phyloP scores from a whole-genome alignment of 2,797 vertebrate species.

The Eurystomus glaucurus region DNA sequence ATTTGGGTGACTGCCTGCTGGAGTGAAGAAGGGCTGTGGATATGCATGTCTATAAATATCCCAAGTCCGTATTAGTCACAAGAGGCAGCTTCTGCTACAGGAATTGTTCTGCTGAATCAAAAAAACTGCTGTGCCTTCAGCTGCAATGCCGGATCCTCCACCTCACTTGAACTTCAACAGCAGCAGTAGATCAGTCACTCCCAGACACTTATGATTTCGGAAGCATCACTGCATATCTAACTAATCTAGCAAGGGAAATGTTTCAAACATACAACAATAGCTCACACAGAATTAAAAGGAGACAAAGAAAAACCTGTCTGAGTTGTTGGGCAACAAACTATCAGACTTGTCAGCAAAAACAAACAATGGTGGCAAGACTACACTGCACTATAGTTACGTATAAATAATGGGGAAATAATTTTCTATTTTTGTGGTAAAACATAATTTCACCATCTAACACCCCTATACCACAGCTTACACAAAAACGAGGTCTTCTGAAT shows the following conservation, averaged over 20 bases:
- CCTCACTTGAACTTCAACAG: constrained; percentile 55
- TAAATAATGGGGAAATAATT: constrained; percentile 62
- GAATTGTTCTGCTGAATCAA: constrained; percentile 73
- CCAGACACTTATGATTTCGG: constrained; percentile 21
- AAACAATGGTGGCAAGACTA: constrained; percentile 63
- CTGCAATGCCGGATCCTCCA: constrained; percentile 40
- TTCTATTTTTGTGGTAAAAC: constrained; percentile 66
- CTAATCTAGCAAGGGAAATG: constrained; percentile 35
- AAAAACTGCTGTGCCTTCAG: constrained; percentile 47
- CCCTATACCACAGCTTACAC: constrained; percentile 18
- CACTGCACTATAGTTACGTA: background rate
- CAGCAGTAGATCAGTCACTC: constrained; percentile 33
- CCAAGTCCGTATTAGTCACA: constrained; percentile 71
- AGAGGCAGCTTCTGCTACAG: constrained; percentile 67
- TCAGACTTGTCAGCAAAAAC: constrained; percentile 71
- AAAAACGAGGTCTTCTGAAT: constrained; percentile 29
- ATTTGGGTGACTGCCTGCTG: constrained; percentile 73
- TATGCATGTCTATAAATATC: constrained; percentile 66
- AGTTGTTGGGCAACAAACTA: constrained; percentile 74
- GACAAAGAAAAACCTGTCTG: constrained; percentile 74
- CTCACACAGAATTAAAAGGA: constrained; percentile 45
- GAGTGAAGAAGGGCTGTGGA: constrained; percentile 69
- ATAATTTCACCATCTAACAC: constrained; percentile 51
- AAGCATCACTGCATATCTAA: constrained; percentile 68
- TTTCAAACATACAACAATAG: constrained; percentile 49